Evolutionary conservation across 2,113 vertebrate genomes (phyloP), one percentile per base, ranked within the genome.

Genomic region (Chionis minor): DNA sequence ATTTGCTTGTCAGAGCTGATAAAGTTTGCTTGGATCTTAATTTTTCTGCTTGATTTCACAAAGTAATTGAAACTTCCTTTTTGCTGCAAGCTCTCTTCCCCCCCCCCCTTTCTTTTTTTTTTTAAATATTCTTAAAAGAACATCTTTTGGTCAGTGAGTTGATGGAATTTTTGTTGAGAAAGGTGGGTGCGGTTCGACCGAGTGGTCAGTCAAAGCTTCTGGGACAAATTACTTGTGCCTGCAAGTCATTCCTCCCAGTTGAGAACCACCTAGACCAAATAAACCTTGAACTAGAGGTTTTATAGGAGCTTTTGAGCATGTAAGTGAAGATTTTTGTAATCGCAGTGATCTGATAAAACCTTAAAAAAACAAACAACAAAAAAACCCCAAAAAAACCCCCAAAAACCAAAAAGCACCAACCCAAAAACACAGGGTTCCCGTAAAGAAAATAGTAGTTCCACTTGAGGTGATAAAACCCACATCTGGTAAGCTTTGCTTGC

Each of bases 21-120:
- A 98, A 98, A 96, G 97, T 98, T 97, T 98, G 88, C 98, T 98
- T 98, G 96, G 98, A 98, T 98, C 98, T 98, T 98, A 98, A 97
- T 98, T 98, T 98, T 98, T 98, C 98, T 98, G 97, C 97, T 98
- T 98, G 96, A 97, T 97, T 98, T 98, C 98, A 98, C 98, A 97
- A 97, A 98, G 98, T 98, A 98, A 98, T 98, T 98, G 98, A 98
- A 98, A 98, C 98, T 98, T 98, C 97, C 98, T 97, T 98, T 98
- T 97, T 96, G 92, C 97, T 97, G 84, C 32, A 8, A 94, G 94
- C 74, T 72, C 62, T 75, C 30, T 51, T 12, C 15, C 10, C 0
- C 27, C 20, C 16, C 4, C 8, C 20, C 8, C 21, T 58, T 4
- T 12, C 9, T 35, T 21, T 17, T 26, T 23, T 44, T 59, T 26